These are phyloP conservation scores for Tenthredo notha DNA, from an alignment of 2,888 invertebrate species.

Conservation along the genomic window DNA sequence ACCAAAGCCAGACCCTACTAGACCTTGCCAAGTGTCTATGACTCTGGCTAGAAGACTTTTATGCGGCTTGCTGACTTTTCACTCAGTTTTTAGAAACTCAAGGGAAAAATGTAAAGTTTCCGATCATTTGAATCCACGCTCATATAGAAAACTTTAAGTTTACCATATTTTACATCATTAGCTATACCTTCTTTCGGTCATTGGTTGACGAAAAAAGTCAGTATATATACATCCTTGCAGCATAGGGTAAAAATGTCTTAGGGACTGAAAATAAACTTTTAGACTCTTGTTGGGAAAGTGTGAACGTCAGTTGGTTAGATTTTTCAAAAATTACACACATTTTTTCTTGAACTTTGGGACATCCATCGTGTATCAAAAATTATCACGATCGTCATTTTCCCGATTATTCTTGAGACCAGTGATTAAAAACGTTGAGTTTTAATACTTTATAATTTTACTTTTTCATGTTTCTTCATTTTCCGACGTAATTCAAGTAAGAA, in stretches of 20 bases:
- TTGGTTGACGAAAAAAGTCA: too few relatives aligned
- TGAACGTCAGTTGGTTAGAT: too few relatives aligned
- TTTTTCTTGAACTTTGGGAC: neutral
- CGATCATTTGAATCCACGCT: neutral
- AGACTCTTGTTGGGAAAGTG: neutral
- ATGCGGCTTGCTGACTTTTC: neutral
- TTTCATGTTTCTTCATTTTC: neutral
- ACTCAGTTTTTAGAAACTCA: neutral
- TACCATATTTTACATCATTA: too few relatives aligned
- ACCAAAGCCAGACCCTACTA: conserved; percentile 46
- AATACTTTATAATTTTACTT: neutral
- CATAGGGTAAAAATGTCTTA: too few relatives aligned
- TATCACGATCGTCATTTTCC: neutral
- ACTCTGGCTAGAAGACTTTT: conserved; percentile 29
- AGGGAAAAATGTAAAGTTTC: neutral
- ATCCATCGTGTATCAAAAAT: too few relatives aligned
- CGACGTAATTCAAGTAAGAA: neutral
- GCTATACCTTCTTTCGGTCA: too few relatives aligned
- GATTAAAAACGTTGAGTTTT: neutral
- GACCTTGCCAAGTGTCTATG: conserved; percentile 43
- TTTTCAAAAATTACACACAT: neutral
- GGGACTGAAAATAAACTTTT: neutral
- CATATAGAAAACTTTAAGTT: neutral
- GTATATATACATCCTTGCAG: too few relatives aligned
- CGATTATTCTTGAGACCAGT: neutral